Evolutionary conservation across 2,797 vertebrate species (phyloP).

Genomic region (Brachyrhaphis roseni): DNA sequence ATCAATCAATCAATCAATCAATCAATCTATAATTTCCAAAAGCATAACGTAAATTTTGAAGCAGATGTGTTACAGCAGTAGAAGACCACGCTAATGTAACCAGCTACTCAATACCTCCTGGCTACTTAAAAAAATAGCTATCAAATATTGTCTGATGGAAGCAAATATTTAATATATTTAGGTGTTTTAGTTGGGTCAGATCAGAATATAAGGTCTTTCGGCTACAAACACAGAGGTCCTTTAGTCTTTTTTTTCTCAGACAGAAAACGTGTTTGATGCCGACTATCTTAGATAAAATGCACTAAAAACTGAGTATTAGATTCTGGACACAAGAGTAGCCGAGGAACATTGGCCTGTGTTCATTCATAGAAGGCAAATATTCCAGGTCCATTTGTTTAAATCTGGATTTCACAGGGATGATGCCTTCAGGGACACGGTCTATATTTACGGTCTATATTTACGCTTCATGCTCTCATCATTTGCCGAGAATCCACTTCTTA

Average conservation of each 20-base stretch:
- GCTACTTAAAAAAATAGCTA: too few species aligned
- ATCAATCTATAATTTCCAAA: neutral
- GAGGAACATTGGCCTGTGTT: neutral
- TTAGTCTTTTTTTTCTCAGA: neutral
- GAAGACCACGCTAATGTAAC: neutral
- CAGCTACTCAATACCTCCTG: too few species aligned
- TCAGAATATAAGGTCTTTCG: too few species aligned
- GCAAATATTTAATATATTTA: too few species aligned
- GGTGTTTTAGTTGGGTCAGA: too few species aligned
- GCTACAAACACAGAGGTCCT: neutral
- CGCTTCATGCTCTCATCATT: neutral
- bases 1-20: too few species aligned
- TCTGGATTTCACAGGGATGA: neutral
- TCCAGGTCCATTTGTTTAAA: neutral
- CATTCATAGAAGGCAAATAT: neutral
- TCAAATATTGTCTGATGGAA: too few species aligned
- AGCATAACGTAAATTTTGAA: neutral
- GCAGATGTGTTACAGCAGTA: neutral
- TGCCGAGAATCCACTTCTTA: neutral
- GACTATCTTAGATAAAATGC: neutral
- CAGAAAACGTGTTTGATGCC: neutral
- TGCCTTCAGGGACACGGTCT: neutral
- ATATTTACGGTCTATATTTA: neutral
- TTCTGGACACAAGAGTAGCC: neutral
- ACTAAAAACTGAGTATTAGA: neutral